phyloP scores from a whole-genome alignment of 1,140 invertebrate genomes.

The Akabosia matsudoensis region DNA sequence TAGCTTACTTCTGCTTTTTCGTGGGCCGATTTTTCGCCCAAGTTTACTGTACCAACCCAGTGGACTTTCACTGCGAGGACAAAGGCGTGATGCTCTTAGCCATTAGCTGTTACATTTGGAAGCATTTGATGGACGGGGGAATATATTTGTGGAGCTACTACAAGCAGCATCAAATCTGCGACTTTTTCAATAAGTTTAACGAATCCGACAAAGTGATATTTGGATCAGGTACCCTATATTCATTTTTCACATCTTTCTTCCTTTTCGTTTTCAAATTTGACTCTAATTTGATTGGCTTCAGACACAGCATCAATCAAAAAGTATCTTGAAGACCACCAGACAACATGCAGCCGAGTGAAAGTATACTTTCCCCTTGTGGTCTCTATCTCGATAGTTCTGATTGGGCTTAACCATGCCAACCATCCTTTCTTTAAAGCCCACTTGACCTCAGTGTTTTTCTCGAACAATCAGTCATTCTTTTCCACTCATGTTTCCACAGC shows the following conservation, averaged over 20 bases:
- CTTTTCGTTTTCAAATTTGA: neutral
- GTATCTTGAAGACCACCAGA: neutral
- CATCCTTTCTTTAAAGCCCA: neutral
- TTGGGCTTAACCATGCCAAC: neutral
- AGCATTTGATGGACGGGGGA: neutral
- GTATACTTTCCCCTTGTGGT: neutral
- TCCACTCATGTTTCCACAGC: neutral
- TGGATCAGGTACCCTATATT: neutral
- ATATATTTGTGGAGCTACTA: neutral
- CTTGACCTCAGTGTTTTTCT: neutral
- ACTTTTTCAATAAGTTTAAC: neutral
- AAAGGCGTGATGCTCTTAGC: neutral
- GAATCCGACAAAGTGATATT: neutral
- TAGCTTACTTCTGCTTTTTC: neutral
- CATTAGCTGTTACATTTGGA: slow-evolving; percentile 2
- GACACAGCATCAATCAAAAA: neutral
- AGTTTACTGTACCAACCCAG: neutral
- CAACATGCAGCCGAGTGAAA: neutral
- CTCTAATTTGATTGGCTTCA: neutral
- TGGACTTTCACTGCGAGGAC: neutral
- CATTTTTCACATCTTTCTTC: neutral
- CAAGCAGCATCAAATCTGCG: neutral
- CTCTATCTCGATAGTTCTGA: neutral
- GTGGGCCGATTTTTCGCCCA: neutral
- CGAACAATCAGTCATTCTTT: neutral